phyloP scores from a whole-genome alignment of 2,888 invertebrate genomes.

The Cistogaster globosa region DNA sequence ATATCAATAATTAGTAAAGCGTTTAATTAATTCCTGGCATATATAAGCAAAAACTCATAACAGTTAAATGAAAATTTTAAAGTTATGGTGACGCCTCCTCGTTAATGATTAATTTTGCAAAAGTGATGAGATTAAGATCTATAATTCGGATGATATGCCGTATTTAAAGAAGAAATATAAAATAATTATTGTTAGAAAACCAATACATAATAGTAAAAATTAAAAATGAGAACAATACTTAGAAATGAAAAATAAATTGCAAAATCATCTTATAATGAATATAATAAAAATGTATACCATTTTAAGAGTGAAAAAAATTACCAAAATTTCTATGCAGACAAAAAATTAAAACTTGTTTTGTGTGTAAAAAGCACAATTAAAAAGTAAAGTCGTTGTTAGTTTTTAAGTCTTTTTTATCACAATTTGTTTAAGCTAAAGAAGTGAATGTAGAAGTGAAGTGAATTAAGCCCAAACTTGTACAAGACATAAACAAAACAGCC shows the following conservation, averaged over 20 bases:
- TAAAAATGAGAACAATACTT: slow-evolving; percentile 8
- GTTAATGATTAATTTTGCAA: slow-evolving; percentile 43
- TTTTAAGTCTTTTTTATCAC: not conserved
- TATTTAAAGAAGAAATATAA: slow-evolving; percentile 16
- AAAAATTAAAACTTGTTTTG: slow-evolving; percentile 54
- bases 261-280: slow-evolving; percentile 27
- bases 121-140: slow-evolving; percentile 18
- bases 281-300: slow-evolving; percentile 44
- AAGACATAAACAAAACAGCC: slow-evolving; percentile 27
- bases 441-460: slow-evolving; percentile 50
- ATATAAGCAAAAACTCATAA: slow-evolving; percentile 18
- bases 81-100: slow-evolving; percentile 33
- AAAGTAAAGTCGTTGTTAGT: slow-evolving; percentile 33
- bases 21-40: not conserved
- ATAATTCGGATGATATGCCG: slow-evolving; percentile 39
- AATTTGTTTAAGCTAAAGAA: slow-evolving; percentile 38
- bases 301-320: slow-evolving; percentile 33
- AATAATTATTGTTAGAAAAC: not conserved
- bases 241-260: slow-evolving; percentile 4
- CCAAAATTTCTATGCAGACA: slow-evolving; percentile 45
- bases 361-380: slow-evolving; percentile 19
- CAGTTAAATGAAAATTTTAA: not conserved
- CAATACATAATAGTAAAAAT: not conserved
- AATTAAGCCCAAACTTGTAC: slow-evolving; percentile 55
- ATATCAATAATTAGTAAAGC: slow-evolving; percentile 23